Base-by-base conservation (phyloP, 1,140 invertebrate species). In the Brachionus sp. region DNA sequence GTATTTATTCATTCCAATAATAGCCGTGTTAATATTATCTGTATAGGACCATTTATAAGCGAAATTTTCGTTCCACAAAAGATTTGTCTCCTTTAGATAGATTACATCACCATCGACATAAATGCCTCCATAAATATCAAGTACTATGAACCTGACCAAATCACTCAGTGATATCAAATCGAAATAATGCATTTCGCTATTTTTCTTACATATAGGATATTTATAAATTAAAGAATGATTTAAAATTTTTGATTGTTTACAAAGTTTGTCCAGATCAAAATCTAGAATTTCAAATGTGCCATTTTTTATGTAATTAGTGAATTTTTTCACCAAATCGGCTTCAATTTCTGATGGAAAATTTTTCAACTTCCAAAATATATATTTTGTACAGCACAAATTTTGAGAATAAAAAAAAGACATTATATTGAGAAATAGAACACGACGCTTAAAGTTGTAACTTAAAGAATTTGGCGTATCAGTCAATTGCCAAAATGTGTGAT, bases 401-500 rank as follows among this genome's bases (percentile, higher is more conserved):
- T 80, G 77, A 19, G 77, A 57, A 12, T 16, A 35, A 10, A 80
- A 57, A 66, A 57, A 80, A 19, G 77, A 80, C 77, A 80, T 80
- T 2, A 80, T 46, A 42, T 80, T 80, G 2, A 80, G 29, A 12
- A 39, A 23, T 25, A 80, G 37, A 57, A 80, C 46, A 10, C 77
- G 44, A 16, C 19, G 16, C 35, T 57, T 39, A 35, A 62, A 80
- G 5, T 80, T 37, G 25, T 44, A 75, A 1, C 2, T 16, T 5
- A 9, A 9, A 12, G 37, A 75, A 13, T 57, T 16, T 29, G 16
- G n/a, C 10, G 35, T 5, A 29, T 53, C 35, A 57, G 6, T 80
- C 10, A 80, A 57, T 66, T 80, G 77, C 77, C 77, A 80, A 42
- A 80, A 80, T n/a, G 57, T 66, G 39, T 80, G 77, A 53, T 80